Base-by-base conservation (phyloP, 1,140 invertebrate species). In the Cyclargus thomasi region DNA sequence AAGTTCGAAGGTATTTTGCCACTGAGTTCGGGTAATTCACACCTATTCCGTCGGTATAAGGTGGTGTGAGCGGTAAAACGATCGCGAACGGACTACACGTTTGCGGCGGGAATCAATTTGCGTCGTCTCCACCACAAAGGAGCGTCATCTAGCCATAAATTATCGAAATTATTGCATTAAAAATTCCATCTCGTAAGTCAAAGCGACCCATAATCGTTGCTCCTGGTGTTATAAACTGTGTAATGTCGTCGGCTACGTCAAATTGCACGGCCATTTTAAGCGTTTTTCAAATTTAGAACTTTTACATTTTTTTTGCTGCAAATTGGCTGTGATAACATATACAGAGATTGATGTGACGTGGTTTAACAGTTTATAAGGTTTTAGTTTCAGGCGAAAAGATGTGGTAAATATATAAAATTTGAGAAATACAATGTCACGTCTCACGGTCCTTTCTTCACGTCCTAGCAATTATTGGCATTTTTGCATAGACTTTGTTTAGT, bases 81-180 rank as follows among this genome's bases (percentile, higher is more conserved):
- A 29, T 8, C 5, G 29, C 29, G 29, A 29, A 29, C 4, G 29
- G 29, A 29, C 29, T 29, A n/a, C 29, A 65, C 53, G 55, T 23
- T 0, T 57, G 20, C 53, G 20, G 55, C 65, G 22, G 53, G 53
- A 57, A 66, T 59, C 55, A 66, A 59, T 69, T 63, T 47, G 65
- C 67, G 63, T 47, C 35, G 22, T 63, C 70, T 62, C 70, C 64
- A 75, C 76, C 72, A 86, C 83, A 88, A 86, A 85, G 81, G 81
- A 81, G 75, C 76, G 80, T 80, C 81, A 87, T 88, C 86, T 87
- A 89, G 88, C 87, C 80, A 92, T 92, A 92, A 92, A 93, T 93
- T 92, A 93, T 93, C 90, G 92, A 90, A 92, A 92, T 93, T 92
- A 93, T 93, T 93, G 92, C 92, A 93, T 93, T 93, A 93, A 92